Percentiles rank a stretch among this genome's conserved stretches.
These are phyloP conservation scores for Brachyptera putata DNA, from an alignment of 2,888 invertebrate genomes.

Conservation along the genomic window DNA sequence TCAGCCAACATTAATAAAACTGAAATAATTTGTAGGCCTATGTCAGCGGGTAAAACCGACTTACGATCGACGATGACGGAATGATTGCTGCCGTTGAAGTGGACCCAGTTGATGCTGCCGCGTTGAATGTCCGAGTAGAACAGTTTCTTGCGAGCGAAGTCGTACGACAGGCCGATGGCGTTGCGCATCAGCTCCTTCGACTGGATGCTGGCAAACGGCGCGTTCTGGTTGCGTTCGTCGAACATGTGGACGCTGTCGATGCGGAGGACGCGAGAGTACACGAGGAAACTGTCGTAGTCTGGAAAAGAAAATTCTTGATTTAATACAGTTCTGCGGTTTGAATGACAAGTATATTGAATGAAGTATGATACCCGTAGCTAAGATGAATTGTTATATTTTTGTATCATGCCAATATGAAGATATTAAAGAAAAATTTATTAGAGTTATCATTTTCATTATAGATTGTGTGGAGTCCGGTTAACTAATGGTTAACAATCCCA, in stretches of 20 bases:
- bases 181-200: constrained; percentile 72
- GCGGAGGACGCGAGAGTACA: constrained; percentile 75
- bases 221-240: constrained; percentile 63
- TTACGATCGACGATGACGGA: constrained; percentile 63
- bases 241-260: constrained; percentile 78
- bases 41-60: no score
- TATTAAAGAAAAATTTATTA: no score
- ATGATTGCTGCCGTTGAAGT: constrained; percentile 74
- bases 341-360: no score
- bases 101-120: constrained; percentile 76
- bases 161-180: constrained; percentile 79
- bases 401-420: no score
- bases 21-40: no score
- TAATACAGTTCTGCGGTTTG: no score
- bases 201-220: constrained; percentile 70
- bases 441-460: no score
- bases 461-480: no score
- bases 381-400: no score
- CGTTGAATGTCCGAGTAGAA: constrained; percentile 89
- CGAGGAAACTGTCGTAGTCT: constrained; percentile 76
- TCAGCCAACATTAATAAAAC: no score
- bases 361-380: no score
- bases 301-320: constrained; percentile 37
- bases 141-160: constrained; percentile 62
- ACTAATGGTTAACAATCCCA: no score